Evolutionary conservation across 2,797 vertebrate species (phyloP), one percentile per base, ranked within the genome.

Genomic region (Numenius phaeopus): DNA sequence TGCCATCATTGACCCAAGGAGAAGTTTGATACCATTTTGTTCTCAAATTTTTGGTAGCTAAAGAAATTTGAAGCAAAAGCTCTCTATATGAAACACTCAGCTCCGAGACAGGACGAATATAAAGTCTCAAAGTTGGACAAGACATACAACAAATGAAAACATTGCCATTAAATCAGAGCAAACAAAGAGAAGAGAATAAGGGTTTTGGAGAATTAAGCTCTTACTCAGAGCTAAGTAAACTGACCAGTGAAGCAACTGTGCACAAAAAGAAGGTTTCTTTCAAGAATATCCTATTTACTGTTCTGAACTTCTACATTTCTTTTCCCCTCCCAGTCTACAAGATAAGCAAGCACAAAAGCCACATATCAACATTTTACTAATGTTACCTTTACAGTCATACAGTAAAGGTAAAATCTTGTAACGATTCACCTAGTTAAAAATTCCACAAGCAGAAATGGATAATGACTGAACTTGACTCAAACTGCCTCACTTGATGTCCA

Each of bases 371-470:
- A 14, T 71, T 90, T 91, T 14, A 44, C 46, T 94, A 46, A 17
- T 32, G 79, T 94, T 94, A 96, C 94, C 95, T 95, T 96, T 96
- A 97, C 94, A 96, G 5, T 87, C 89, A 91, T 92, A 96, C 44
- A 94, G 95, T 96, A 97, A 95, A 97, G 94, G 95, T 97, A 96
- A 97, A 96, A 90, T 62, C 94, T 76, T 52, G 58, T 69, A 94
- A 90, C 2, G 22, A 78, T 96, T 88, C 93, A 72, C 72, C 92
- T 96, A 97, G 87, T 81, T 89, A 92, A 92, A 96, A 87, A 89
- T 32, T 96, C 94, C 94, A 96, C 58, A 97, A 96, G 96, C 72
- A 79, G 94, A 96, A 95, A 95, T 90, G 94, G 87, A 96, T 80
- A 96, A 92, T 92, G 95, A 96, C 92, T 97, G 87, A 96, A 92